A percentile compares a stretch with the other conserved stretches of the same genome.
phyloP scores from a whole-genome alignment of 2,797 vertebrate species.

The Macropus fuliginosus region DNA sequence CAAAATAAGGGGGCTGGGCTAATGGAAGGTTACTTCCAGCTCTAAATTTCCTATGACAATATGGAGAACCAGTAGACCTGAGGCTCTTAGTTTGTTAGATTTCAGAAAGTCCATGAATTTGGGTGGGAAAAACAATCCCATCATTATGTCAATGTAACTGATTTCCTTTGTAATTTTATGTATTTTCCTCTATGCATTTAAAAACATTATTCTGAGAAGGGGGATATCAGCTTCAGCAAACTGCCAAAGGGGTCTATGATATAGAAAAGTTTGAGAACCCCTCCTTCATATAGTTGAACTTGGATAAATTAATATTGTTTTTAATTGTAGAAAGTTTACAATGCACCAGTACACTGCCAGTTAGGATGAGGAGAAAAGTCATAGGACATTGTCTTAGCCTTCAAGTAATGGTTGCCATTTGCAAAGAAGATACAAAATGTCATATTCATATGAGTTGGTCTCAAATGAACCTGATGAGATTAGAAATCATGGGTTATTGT shows the following conservation, averaged over 20 bases:
- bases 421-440: background rate
- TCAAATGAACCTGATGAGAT: background rate
- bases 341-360: too few relatives aligned
- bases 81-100: background rate
- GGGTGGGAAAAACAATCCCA: too few relatives aligned
- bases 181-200: too few relatives aligned
- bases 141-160: too few relatives aligned
- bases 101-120: background rate
- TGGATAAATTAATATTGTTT: background rate
- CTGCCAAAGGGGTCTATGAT: background rate
- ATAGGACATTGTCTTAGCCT: too few relatives aligned
- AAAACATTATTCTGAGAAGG: too few relatives aligned
- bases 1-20: background rate
- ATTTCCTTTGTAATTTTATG: too few relatives aligned
- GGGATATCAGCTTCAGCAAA: background rate
- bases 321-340: background rate
- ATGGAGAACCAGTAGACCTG: background rate
- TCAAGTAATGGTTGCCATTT: background rate
- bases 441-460: background rate
- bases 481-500: background rate
- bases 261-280: background rate
- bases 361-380: background rate
- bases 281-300: background rate
- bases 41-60: background rate
- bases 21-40: background rate